A percentile compares a stretch with the other conserved stretches of the same genome.
These are phyloP conservation scores for Oryzias woworae DNA, from an alignment of 2,113 vertebrate species.

Conservation along the genomic window DNA sequence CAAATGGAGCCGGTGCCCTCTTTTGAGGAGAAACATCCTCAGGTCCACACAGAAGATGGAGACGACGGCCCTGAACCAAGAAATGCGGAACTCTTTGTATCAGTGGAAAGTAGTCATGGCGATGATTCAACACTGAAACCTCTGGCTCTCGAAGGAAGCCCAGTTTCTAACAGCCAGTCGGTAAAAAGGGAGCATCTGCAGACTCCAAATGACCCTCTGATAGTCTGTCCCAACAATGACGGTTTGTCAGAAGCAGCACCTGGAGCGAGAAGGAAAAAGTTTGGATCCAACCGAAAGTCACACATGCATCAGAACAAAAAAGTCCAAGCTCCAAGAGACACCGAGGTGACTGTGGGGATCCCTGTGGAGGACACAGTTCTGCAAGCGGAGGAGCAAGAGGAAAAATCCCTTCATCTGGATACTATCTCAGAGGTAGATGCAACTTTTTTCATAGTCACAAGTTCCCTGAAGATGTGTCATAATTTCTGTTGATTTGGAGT, in stretches of 20 bases:
- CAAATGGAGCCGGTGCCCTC: background rate
- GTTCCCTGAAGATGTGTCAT: background rate
- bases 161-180: constrained; percentile 5
- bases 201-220: background rate
- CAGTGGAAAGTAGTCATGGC: constrained; percentile 6
- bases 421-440: constrained; percentile 52
- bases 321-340: constrained; percentile 18
- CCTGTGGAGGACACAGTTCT: constrained; percentile 7
- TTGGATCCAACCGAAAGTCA: constrained; percentile 73
- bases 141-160: constrained; percentile 11
- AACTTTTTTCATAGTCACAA: background rate
- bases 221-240: constrained; percentile 17
- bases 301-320: constrained; percentile 24
- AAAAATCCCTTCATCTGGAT: constrained; percentile 1
- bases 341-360: constrained; percentile 2
- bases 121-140: constrained; percentile 3
- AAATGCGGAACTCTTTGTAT: constrained; percentile 24
- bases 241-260: constrained; percentile 19
- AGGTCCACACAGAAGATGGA: constrained; percentile 3
- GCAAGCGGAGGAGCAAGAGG: background rate
- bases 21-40: constrained; percentile 7
- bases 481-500: background rate
- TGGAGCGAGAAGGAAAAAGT: constrained; percentile 63
- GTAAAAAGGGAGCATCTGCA: constrained; percentile 9
- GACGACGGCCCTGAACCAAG: background rate